These are phyloP conservation scores for Elephas maximus DNA, from an alignment of 2,113 vertebrate species.

Conservation along the genomic window DNA sequence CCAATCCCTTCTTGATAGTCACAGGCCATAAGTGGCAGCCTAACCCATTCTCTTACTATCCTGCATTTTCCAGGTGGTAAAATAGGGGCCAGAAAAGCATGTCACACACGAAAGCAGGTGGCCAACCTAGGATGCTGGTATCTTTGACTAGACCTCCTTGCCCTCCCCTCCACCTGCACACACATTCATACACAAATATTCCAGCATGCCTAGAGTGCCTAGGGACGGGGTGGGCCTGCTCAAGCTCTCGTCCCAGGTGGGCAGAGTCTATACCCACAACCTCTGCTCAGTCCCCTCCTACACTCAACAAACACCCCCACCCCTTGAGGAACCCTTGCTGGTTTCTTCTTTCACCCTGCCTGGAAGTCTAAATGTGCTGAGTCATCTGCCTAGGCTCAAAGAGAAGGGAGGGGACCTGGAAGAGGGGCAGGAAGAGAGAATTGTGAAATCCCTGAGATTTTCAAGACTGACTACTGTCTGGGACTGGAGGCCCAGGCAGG, in stretches of 20 bases:
- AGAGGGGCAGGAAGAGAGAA: slow-evolving; percentile 83
- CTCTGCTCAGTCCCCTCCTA: background rate
- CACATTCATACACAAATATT: slow-evolving; percentile 9
- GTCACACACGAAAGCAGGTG: background rate
- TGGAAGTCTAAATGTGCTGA: slow-evolving; percentile 82
- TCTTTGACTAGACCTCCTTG: background rate
- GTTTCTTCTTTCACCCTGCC: slow-evolving; percentile 32
- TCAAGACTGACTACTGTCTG: slow-evolving; percentile 72
- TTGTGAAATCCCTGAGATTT: slow-evolving; percentile 83
- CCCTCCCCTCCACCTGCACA: background rate
- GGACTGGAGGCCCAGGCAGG: slow-evolving; percentile 40
- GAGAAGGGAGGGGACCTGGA: slow-evolving; percentile 81
- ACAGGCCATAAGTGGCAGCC: background rate
- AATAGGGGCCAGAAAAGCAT: background rate
- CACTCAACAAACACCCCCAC: background rate
- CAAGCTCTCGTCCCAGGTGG: background rate
- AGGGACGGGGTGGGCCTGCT: background rate
- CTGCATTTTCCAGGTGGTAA: background rate
- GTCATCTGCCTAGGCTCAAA: slow-evolving; percentile 79
- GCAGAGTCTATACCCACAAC: background rate
- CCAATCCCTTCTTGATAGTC: background rate
- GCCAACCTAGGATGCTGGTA: background rate
- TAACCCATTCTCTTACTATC: background rate
- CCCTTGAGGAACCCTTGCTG: slow-evolving; percentile 45
- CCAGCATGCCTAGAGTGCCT: background rate